These are phyloP conservation scores for Brachypteracias leptosomus DNA, from an alignment of 2,113 vertebrate species.

Conservation along the genomic window DNA sequence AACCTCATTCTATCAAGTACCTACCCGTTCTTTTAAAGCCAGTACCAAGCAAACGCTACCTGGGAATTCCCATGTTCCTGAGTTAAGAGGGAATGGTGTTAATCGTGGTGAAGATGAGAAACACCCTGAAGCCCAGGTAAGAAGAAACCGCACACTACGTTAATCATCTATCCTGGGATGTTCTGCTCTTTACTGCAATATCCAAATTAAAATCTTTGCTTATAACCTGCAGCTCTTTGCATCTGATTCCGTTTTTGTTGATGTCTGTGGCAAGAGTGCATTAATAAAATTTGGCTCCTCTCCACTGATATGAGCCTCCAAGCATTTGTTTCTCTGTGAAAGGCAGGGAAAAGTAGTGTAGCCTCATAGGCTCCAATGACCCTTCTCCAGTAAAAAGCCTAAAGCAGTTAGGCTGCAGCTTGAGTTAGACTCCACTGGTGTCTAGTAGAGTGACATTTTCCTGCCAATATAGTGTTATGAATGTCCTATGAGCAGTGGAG, in stretches of 20 bases:
- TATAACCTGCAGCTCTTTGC: not conserved
- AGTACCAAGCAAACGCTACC: not conserved
- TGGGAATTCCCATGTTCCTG: not conserved
- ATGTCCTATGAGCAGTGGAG: rapidly evolving
- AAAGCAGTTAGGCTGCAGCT: not conserved
- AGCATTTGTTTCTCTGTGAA: not conserved
- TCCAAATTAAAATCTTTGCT: not conserved
- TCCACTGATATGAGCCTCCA: not conserved
- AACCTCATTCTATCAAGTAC: not conserved
- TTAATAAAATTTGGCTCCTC: not conserved
- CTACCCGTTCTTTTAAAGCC: not conserved
- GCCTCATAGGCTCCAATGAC: not conserved
- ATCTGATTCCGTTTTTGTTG: not conserved
- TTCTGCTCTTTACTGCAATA: not conserved
- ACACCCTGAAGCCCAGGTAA: not conserved
- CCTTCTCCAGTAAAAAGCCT: not conserved
- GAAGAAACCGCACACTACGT: not conserved
- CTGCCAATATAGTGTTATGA: not conserved
- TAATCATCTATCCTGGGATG: not conserved
- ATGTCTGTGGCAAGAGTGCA: not conserved
- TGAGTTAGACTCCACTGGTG: not conserved
- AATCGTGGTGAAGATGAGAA: not conserved
- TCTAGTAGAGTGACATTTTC: not conserved
- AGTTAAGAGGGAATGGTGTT: not conserved
- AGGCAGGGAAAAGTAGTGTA: not conserved